A percentile compares a stretch with the other conserved stretches of the same genome.
phyloP scores from a whole-genome alignment of 2,888 invertebrate species.

The Drosophila ochracea region DNA sequence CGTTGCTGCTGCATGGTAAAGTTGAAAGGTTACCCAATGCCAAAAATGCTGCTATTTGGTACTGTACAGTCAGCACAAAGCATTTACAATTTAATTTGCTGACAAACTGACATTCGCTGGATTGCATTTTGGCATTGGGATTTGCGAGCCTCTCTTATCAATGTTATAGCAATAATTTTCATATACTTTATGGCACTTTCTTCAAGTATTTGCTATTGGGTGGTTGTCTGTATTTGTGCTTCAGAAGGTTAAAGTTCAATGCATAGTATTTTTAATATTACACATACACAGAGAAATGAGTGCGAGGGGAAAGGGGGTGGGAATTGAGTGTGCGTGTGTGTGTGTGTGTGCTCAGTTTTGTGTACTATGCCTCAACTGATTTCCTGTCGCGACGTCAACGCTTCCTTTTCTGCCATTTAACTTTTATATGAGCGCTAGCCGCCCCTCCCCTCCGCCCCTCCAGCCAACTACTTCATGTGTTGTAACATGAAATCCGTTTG shows the following conservation, averaged over 20 bases:
- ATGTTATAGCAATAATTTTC: constrained; percentile 57
- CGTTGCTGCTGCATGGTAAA: constrained; percentile 14
- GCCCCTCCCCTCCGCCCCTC: neutral
- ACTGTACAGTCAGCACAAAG: constrained; percentile 40
- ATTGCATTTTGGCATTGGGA: constrained; percentile 28
- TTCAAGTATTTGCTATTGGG: constrained; percentile 23
- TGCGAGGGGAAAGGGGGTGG: neutral
- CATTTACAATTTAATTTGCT: constrained; percentile 52
- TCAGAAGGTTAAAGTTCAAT: constrained; percentile 61
- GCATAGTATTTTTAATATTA: constrained; percentile 16
- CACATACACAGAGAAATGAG: neutral
- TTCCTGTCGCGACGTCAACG: constrained; percentile 63
- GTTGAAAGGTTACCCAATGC: constrained; percentile 29
- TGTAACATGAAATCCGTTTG: constrained; percentile 66
- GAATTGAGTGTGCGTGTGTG: neutral
- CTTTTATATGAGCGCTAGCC: constrained; percentile 46
- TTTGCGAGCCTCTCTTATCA: constrained; percentile 38
- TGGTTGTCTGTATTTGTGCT: constrained; percentile 8
- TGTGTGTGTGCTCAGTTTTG: constrained; percentile 17
- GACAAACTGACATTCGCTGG: constrained; percentile 47
- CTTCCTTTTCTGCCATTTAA: constrained; percentile 58
- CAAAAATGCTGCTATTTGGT: constrained; percentile 3
- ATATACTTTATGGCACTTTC: constrained; percentile 48
- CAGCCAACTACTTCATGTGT: constrained; percentile 48
- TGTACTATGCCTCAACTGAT: constrained; percentile 56